These are phyloP conservation scores for Octomys mimax DNA, from an alignment of 2,797 vertebrate genomes.

Conservation along the genomic window DNA sequence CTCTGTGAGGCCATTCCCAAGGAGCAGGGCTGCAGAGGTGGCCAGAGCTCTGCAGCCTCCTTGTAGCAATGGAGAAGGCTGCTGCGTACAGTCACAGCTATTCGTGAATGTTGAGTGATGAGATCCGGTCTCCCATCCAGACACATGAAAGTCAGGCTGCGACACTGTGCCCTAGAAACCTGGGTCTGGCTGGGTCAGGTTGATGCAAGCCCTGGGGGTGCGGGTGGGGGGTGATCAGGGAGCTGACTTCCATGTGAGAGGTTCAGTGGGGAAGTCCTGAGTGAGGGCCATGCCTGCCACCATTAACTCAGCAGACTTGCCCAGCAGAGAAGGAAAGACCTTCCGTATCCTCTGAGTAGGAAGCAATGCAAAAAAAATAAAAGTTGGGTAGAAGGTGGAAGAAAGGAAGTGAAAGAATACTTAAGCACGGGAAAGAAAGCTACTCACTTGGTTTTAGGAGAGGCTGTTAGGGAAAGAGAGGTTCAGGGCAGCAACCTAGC, in stretches of 20 bases:
- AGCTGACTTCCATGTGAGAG: neutral
- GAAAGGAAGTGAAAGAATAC: neutral
- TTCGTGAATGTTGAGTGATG: neutral
- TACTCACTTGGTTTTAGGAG: neutral
- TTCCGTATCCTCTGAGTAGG: too few species aligned
- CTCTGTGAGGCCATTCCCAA: neutral
- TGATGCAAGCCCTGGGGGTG: neutral
- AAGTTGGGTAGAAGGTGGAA: neutral
- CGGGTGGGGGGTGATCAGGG: neutral
- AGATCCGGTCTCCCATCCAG: neutral
- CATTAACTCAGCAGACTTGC: neutral
- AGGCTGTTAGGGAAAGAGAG: neutral
- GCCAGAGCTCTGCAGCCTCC: neutral
- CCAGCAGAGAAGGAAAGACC: neutral
- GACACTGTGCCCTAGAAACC: neutral
- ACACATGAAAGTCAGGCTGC: neutral
- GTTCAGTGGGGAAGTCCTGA: neutral
- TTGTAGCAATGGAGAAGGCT: neutral
- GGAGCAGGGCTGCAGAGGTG: too few species aligned
- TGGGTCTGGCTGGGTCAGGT: neutral
- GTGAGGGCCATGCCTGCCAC: neutral
- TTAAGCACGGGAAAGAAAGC: neutral
- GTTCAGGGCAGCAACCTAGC: neutral
- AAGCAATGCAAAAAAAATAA: neutral
- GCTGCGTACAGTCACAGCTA: neutral